phyloP scores from a whole-genome alignment of 2,113 vertebrate genomes.

The Leucoraja erinaceus region DNA sequence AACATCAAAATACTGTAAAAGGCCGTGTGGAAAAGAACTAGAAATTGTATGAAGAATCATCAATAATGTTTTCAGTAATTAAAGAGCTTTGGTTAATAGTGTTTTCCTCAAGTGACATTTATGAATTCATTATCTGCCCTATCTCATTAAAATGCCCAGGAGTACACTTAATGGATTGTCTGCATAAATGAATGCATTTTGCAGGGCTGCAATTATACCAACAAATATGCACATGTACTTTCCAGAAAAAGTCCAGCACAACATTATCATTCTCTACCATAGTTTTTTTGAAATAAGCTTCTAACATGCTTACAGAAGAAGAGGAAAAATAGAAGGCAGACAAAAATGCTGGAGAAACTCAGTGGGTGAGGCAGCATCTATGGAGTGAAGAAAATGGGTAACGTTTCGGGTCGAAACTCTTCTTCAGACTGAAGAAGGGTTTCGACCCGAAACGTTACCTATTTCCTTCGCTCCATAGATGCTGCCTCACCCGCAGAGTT shows the following conservation, averaged over 20 bases:
- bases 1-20: background rate
- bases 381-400: too few relatives aligned
- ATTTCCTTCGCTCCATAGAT: too few relatives aligned
- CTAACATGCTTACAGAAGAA: background rate
- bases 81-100: background rate
- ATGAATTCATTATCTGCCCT: background rate
- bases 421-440: too few relatives aligned
- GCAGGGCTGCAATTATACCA: background rate
- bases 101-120: background rate
- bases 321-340: background rate
- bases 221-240: background rate
- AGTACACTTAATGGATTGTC: background rate
- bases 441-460: too few relatives aligned
- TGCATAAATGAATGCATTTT: background rate
- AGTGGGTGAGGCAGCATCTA: too few relatives aligned
- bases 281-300: background rate
- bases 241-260: background rate
- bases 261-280: background rate
- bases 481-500: too few relatives aligned
- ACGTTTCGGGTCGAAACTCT: too few relatives aligned
- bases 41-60: background rate
- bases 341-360: too few relatives aligned
- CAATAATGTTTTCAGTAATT: background rate
- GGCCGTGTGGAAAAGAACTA: background rate
- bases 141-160: background rate